Conservation (phyloP, 1,140 invertebrate genomes). For the Drosophila sulfurigaster region DNA sequence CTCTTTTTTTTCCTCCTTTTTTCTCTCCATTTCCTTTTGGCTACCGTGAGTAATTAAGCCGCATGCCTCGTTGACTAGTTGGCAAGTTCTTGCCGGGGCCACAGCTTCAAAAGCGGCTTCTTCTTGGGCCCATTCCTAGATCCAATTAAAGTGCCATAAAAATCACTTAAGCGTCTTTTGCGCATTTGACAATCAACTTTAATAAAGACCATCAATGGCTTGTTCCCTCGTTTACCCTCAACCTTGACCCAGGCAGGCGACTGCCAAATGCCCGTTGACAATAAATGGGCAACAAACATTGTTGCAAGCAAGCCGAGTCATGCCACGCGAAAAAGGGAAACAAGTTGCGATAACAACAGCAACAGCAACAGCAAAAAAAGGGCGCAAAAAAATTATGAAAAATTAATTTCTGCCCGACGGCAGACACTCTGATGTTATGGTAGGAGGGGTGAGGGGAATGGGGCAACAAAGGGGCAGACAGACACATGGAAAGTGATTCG, state of each 20-base stretch:
- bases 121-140: slow-evolving; percentile 39
- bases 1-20: neutral
- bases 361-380: slow-evolving; percentile 52
- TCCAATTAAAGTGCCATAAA: slow-evolving; percentile 79
- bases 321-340: slow-evolving; percentile 47
- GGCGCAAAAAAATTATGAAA: slow-evolving; percentile 82
- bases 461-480: slow-evolving; percentile 45
- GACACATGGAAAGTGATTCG: slow-evolving; percentile 73
- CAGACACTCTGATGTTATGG: slow-evolving; percentile 48
- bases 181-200: slow-evolving; percentile 81
- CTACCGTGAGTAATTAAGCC: slow-evolving; percentile 77
- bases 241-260: slow-evolving; percentile 64
- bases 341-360: slow-evolving; percentile 78
- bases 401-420: slow-evolving; percentile 82
- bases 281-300: slow-evolving; percentile 59
- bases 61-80: slow-evolving; percentile 58
- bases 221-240: slow-evolving; percentile 36
- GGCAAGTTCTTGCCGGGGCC: neutral
- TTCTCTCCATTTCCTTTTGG: slow-evolving; percentile 23
- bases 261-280: slow-evolving; percentile 37
- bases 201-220: slow-evolving; percentile 67
- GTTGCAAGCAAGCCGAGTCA: slow-evolving; percentile 32
- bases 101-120: slow-evolving; percentile 58
- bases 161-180: slow-evolving; percentile 70
- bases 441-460: neutral